Conservation (phyloP, 1,140 invertebrate species). For the Diploscapter pachys region DNA sequence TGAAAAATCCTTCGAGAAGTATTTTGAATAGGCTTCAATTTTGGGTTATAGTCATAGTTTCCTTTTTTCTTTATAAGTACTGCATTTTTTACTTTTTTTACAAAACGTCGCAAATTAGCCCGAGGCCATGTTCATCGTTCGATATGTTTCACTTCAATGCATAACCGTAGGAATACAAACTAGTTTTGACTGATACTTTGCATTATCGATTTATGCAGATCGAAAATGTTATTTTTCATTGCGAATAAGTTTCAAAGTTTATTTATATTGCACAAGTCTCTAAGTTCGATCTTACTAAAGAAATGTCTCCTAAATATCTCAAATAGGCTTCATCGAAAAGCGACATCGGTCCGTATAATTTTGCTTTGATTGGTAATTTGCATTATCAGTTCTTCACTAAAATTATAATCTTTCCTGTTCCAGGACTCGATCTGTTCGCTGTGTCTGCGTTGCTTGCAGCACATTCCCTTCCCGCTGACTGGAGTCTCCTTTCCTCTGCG, state of each 20-base stretch:
- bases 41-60: too few species aligned
- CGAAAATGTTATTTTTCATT: background rate
- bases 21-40: too few species aligned
- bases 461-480: constrained; percentile 40
- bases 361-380: background rate
- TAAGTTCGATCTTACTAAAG: background rate
- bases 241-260: background rate
- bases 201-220: background rate
- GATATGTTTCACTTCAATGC: too few species aligned
- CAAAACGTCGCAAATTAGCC: too few species aligned
- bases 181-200: background rate
- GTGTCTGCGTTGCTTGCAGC: constrained; percentile 48
- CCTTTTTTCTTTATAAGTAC: too few species aligned
- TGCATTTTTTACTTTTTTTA: too few species aligned
- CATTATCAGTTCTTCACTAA: background rate
- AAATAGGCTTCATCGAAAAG: background rate
- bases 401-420: constrained; percentile 16
- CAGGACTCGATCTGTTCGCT: constrained; percentile 51
- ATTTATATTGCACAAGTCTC: background rate
- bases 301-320: background rate
- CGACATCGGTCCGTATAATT: background rate
- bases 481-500: constrained; percentile 37
- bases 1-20: too few species aligned
- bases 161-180: too few species aligned
- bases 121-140: too few species aligned